Percentiles rank a stretch among this genome's conserved stretches.
Evolutionary conservation across 1,140 invertebrate species (phyloP).

Genomic region (Hirudo medicinalis): DNA sequence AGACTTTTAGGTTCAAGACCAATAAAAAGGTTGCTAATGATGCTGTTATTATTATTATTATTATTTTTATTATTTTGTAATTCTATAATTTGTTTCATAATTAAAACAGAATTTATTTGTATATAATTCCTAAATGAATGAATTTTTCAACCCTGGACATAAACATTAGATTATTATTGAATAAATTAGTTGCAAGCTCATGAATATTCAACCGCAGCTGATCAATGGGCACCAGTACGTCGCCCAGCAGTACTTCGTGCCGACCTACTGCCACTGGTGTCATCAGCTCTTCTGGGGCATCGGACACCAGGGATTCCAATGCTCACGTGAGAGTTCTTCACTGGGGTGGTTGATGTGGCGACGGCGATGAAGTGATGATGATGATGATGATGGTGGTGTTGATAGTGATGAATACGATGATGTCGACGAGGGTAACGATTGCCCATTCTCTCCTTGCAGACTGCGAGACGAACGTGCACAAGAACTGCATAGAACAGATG

Average conservation of each 20-base stretch:
- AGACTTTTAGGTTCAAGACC: conserved; percentile 45
- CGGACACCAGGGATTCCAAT: conserved; percentile 81
- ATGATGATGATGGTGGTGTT: conserved; percentile 5
- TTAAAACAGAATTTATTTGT: background rate
- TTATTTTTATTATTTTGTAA: background rate
- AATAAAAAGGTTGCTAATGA: conserved; percentile 18
- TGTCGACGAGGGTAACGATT: background rate
- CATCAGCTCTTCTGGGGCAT: conserved; percentile 81
- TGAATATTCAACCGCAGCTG: background rate
- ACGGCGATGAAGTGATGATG: background rate
- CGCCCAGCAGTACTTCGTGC: conserved; percentile 70
- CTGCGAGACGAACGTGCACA: conserved; percentile 76
- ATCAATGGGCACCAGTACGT: conserved; percentile 72
- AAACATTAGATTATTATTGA: too few species aligned
- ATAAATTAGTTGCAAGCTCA: background rate
- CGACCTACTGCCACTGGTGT: conserved; percentile 83
- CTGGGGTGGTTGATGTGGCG: background rate
- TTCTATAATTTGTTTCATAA: background rate
- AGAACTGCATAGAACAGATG: conserved; percentile 62
- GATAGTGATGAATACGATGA: background rate
- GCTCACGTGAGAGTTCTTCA: conserved; percentile 52
- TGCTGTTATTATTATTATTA: conserved; percentile 3
- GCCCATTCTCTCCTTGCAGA: conserved; percentile 46
- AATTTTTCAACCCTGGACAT: background rate
- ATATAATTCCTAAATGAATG: background rate